Evolutionary conservation across 2,888 invertebrate species (phyloP), one percentile per base, ranked within the genome.

Genomic region (Oxytorus armatus): DNA sequence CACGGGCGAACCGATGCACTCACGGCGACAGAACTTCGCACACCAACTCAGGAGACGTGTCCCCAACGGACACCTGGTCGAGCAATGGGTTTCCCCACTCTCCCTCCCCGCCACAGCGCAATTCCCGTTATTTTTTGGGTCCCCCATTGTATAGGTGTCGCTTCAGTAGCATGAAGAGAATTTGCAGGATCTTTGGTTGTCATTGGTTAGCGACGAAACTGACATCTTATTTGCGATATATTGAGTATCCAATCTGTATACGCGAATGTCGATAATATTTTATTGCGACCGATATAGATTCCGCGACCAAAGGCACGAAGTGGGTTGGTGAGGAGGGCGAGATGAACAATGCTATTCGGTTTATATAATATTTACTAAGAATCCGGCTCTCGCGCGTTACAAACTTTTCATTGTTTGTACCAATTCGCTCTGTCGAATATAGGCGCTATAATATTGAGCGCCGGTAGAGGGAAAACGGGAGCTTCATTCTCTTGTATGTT

Each of bases 311-410:
- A 29, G 39, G 36, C 29, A 29, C 29, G 29, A n/a, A n/a, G n/a
- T n/a, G n/a, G n/a, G n/a, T n/a, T n/a, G n/a, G n/a, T n/a, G 29
- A 29, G 29, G 3, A 29, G 29, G 29, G 29, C 29, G 3, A 5
- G 5, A 5, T 29, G 29, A 29, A 29, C 29, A 2, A 29, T 5
- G 5, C 5, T 29, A 89, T 87, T 82, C 87, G 85, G 88, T 89
- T 89, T 88, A 86, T 61, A 70, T 70, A 61, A 61, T 63, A 16
- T 65, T 25, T 33, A 2, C n/a, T 11, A 51, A 29, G 18, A 42
- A 29, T 8, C 21, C n/a, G 8, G 65, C 16, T 51, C 23, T 36
- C 61, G 63, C 42, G 44, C 63, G 53, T 59, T 65, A 33, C 53
- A 61, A 59, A 63, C 51, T 69, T 25, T 74, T 51, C 42, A 42